A percentile compares a stretch with the other conserved stretches of the same genome.
These are phyloP conservation scores for Volucella zonaria DNA, from an alignment of 2,888 invertebrate genomes.

Conservation along the genomic window DNA sequence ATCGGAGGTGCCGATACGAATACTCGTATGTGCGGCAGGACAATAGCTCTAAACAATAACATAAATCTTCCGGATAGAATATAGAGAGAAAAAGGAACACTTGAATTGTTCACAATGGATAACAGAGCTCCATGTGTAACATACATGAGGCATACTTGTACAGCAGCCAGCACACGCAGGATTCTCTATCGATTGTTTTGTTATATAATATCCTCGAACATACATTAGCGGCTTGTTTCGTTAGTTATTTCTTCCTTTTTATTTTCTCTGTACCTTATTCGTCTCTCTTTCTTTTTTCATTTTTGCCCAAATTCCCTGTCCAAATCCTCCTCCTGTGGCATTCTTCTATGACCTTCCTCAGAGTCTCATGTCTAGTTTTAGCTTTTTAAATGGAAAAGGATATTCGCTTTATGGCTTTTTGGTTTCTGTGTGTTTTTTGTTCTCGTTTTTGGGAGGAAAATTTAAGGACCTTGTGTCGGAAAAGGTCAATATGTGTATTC, in stretches of 20 bases:
- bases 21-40: background rate
- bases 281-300: background rate
- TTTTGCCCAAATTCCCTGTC: background rate
- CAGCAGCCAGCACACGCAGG: slow-evolving; percentile 26
- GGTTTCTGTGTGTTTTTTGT: background rate
- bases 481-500: slow-evolving; percentile 59
- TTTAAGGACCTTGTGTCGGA: slow-evolving; percentile 53
- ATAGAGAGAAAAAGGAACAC: slow-evolving; percentile 1
- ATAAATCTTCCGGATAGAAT: slow-evolving; percentile 59
- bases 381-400: slow-evolving; percentile 59
- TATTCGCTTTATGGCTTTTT: slow-evolving; percentile 58
- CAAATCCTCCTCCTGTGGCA: background rate
- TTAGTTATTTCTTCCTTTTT: slow-evolving; percentile 15
- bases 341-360: no score
- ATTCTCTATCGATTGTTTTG: slow-evolving; percentile 66
- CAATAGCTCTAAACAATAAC: slow-evolving; percentile 57
- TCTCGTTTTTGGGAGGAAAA: background rate
- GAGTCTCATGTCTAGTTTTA: slow-evolving; percentile 12
- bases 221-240: slow-evolving; percentile 57
- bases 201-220: slow-evolving; percentile 62
- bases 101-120: slow-evolving; percentile 44
- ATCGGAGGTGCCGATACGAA: no score
- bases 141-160: no score
- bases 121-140: background rate
- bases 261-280: background rate